Conservation (phyloP, 2,888 invertebrate genomes). For the Spialia ferax region DNA sequence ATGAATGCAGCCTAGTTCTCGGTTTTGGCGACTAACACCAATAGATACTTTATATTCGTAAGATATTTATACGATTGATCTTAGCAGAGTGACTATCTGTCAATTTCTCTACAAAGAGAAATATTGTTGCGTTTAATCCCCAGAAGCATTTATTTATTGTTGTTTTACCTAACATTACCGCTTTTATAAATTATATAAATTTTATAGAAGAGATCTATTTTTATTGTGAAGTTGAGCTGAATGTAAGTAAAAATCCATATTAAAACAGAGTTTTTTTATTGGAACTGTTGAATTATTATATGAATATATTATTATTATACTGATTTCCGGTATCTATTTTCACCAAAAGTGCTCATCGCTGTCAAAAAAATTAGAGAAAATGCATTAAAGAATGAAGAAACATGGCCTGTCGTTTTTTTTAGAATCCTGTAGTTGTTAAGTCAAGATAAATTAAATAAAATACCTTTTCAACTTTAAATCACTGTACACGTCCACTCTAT, state of each 20-base stretch:
- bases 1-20: slow-evolving; percentile 83
- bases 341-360: slow-evolving; percentile 91
- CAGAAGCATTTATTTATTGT: slow-evolving; percentile 83
- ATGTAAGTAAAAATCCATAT: slow-evolving; percentile 73
- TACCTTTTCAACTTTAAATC: not conserved
- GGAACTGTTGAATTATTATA: slow-evolving; percentile 78
- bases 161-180: slow-evolving; percentile 79
- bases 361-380: slow-evolving; percentile 87
- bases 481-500: not conserved
- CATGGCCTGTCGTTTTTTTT: slow-evolving; percentile 60
- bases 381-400: slow-evolving; percentile 87
- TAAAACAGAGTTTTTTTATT: slow-evolving; percentile 75
- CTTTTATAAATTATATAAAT: slow-evolving; percentile 86
- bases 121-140: slow-evolving; percentile 78
- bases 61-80: slow-evolving; percentile 83
- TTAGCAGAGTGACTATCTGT: slow-evolving; percentile 82
- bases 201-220: slow-evolving; percentile 87
- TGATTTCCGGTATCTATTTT: slow-evolving; percentile 87
- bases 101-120: slow-evolving; percentile 82
- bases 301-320: slow-evolving; percentile 68
- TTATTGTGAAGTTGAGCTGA: slow-evolving; percentile 84
- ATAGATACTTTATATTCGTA: slow-evolving; percentile 82
- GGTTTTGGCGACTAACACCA: slow-evolving; percentile 83
- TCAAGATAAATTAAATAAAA: not conserved
- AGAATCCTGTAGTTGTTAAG: slow-evolving; percentile 22